Conservation (phyloP, 2,888 invertebrate genomes). For the Torymus texanus region DNA sequence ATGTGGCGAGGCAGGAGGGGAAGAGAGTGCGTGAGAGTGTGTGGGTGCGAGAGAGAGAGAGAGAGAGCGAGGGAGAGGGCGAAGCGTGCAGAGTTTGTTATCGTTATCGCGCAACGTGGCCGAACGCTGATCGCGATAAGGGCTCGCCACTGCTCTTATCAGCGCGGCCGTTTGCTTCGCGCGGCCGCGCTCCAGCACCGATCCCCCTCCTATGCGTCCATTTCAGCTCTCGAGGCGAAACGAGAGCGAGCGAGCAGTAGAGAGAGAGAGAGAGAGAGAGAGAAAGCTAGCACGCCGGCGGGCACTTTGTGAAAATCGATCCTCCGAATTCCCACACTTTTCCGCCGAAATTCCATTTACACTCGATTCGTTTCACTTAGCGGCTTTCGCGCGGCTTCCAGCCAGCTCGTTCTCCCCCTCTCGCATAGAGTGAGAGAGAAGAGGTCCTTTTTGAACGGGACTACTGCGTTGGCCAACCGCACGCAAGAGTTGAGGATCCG, state of each 20-base stretch:
- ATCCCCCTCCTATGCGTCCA: slow-evolving; percentile 60
- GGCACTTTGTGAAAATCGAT: slow-evolving; percentile 52
- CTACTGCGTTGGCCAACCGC: too few species aligned
- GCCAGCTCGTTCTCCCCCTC: neutral
- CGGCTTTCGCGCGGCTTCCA: slow-evolving; percentile 19
- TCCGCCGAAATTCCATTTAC: slow-evolving; percentile 43
- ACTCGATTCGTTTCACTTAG: slow-evolving; percentile 50
- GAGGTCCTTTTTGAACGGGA: slow-evolving; percentile 4
- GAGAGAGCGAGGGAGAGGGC: slow-evolving; percentile 59
- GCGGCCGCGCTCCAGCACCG: slow-evolving; percentile 50
- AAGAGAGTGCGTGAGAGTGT: slow-evolving; percentile 4
- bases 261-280: neutral
- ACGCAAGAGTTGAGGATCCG: too few species aligned
- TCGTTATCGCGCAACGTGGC: slow-evolving; percentile 70
- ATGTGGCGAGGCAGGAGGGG: neutral
- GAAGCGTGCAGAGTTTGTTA: slow-evolving; percentile 65
- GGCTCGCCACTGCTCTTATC: slow-evolving; percentile 70
- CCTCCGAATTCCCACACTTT: slow-evolving; percentile 48
- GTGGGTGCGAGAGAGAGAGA: slow-evolving; percentile 58
- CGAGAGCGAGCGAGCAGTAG: neutral
- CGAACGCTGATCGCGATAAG: slow-evolving; percentile 70
- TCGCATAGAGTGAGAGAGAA: neutral
- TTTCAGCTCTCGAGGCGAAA: slow-evolving; percentile 62
- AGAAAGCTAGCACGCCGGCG: slow-evolving; percentile 32
- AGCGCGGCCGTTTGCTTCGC: slow-evolving; percentile 64